Conservation (phyloP, 2,113 vertebrate species). For the Oreochromis tanganicae region DNA sequence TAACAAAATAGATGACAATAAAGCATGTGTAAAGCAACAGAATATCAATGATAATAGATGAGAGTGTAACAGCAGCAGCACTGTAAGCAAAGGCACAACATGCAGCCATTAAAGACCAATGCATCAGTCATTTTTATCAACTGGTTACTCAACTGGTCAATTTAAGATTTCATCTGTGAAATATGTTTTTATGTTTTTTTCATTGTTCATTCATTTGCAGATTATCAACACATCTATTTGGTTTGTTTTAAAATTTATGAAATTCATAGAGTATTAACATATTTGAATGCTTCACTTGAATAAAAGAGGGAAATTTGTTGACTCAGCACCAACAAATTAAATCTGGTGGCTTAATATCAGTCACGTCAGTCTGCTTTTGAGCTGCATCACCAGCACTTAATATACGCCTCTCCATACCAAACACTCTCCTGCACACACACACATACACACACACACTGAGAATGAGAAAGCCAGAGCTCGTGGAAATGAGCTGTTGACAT, state of each 20-base stretch:
- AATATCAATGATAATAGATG: neutral
- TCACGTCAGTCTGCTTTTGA: slow-evolving; percentile 28
- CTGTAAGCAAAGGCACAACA: fast-evolving
- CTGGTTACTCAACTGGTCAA: neutral
- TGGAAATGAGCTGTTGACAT: slow-evolving; percentile 93
- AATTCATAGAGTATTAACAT: neutral
- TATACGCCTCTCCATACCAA: slow-evolving; percentile 28
- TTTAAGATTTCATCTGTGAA: neutral
- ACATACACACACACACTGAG: neutral
- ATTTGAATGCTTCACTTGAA: neutral
- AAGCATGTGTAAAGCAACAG: neutral
- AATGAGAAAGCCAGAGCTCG: slow-evolving; percentile 60
- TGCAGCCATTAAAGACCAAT: neutral
- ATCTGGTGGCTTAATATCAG: neutral
- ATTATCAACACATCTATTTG: neutral
- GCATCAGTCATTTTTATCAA: neutral
- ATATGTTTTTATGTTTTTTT: neutral
- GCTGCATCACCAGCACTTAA: slow-evolving; percentile 72
- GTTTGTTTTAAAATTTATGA: neutral
- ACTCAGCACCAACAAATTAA: neutral
- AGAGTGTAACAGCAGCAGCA: neutral
- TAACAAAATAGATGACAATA: neutral
- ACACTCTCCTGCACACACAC: neutral
- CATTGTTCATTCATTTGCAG: neutral
- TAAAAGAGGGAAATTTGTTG: neutral